phyloP scores from a whole-genome alignment of 2,797 vertebrate species.

The Sarcoramphus papa region DNA sequence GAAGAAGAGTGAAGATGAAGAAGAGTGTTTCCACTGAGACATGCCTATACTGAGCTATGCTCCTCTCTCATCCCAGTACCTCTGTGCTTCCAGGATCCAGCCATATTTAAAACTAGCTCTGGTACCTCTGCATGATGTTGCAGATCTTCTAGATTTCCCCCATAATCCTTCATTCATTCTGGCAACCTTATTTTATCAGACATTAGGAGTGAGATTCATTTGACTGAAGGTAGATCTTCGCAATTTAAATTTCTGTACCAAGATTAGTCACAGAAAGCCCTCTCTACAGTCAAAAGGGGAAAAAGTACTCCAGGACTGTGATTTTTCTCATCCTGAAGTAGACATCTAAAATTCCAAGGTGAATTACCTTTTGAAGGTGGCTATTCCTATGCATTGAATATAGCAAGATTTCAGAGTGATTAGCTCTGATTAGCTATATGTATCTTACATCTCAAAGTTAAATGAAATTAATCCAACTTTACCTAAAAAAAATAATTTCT shows the following conservation, averaged over 20 bases:
- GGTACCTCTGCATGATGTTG: not conserved
- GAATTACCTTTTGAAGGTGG: not conserved
- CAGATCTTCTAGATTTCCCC: not conserved
- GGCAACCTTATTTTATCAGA: not conserved
- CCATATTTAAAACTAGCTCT: not conserved
- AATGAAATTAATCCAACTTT: not conserved
- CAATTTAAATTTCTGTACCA: not conserved
- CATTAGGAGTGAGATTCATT: not conserved
- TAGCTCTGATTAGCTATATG: not conserved
- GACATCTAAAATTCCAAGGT: not conserved
- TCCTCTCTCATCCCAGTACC: not conserved
- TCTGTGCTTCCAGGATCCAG: not conserved
- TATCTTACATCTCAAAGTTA: not conserved
- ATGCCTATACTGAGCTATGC: no score
- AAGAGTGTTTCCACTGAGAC: not conserved
- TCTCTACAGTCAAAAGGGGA: not conserved
- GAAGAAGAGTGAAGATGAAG: not conserved
- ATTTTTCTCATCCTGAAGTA: not conserved
- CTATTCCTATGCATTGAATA: not conserved
- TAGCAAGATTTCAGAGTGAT: not conserved
- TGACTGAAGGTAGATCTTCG: not conserved
- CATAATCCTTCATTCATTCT: not conserved
- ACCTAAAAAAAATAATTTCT: not conserved
- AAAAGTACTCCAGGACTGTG: not conserved
- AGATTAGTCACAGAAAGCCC: not conserved